Evolutionary conservation across 2,888 invertebrate genomes (phyloP), one percentile per base, ranked within the genome.

Genomic region (Suillia variegata): DNA sequence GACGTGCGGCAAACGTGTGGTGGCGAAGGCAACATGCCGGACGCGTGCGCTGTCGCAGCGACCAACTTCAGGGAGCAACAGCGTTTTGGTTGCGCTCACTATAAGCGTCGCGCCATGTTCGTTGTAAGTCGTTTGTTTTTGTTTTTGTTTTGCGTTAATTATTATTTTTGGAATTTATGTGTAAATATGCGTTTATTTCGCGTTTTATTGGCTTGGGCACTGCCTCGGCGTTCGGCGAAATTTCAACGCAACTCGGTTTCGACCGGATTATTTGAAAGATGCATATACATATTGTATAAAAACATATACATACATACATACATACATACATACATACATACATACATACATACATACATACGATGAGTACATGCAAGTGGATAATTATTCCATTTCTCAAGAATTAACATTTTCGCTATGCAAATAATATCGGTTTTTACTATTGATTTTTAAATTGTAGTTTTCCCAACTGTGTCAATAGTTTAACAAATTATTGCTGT

Each of bases 21-120:
- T 31, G 31, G 12, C 31, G 12, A 5, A 8, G 31, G 12, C 31
- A 5, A 31, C 31, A 12, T 12, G 5, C 31, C 31, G 12, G 6
- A 31, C 6, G 6, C 31, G 31, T 8, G 31, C 31, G 26, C 26
- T 26, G 26, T 5, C 26, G 26, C n/a, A n/a, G n/a, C n/a, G n/a
- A n/a, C n/a, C n/a, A n/a, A n/a, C n/a, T 34, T 34, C 15, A 34
- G 13, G 13, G 13, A n/a, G 34, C 60, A 18, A 70, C 74, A 49
- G 62, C 71, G 76, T 45, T 76, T 77, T 38, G 93, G 93, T 60
- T 93, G 93, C 83, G 87, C 88, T 69, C 93, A 93, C 83, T 93
- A 93, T 78, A 91, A 91, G 80, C 85, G 93, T 73, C 88, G 91
- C 80, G 92, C 92, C 52, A 92, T 92, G 84, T 91, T 93, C 83